Percentiles rank a stretch among this genome's conserved stretches.
These are phyloP conservation scores for Homalodisca vitripennis DNA, from an alignment of 1,140 invertebrate genomes.

Conservation along the genomic window DNA sequence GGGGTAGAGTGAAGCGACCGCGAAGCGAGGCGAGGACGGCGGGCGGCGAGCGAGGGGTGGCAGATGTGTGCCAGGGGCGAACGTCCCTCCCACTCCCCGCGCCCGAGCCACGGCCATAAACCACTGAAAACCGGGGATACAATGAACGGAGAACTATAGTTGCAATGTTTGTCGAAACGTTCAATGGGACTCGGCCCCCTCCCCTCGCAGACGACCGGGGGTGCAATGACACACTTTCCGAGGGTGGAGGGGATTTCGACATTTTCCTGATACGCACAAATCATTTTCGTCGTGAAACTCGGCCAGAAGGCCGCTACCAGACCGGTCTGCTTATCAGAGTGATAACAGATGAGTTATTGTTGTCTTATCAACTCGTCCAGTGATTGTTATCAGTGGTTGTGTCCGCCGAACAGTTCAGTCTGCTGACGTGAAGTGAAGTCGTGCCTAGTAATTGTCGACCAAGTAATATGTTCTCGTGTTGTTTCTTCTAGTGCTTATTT, in stretches of 20 bases:
- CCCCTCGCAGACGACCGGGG: not conserved
- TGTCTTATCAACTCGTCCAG: not conserved
- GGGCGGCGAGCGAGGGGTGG: not conserved
- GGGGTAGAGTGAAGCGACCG: not conserved
- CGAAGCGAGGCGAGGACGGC: too few relatives aligned
- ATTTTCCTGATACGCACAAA: constrained; percentile 17
- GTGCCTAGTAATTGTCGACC: not conserved
- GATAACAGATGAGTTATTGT: constrained; percentile 10
- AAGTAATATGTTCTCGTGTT: not conserved
- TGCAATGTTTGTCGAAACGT: constrained; percentile 10
- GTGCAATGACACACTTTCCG: constrained; percentile 15
- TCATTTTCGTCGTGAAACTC: constrained; percentile 13
- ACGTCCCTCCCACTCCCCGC: not conserved
- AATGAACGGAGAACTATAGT: constrained; percentile 8
- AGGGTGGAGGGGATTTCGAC: constrained; percentile 16
- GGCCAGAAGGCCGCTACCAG: not conserved
- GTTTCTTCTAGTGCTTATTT: not conserved
- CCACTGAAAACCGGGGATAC: constrained; percentile 7
- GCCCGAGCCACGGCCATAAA: constrained; percentile 6
- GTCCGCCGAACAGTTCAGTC: not conserved
- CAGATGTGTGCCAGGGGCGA: not conserved
- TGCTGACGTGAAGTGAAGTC: not conserved
- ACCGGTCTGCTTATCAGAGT: not conserved
- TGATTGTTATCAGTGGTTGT: constrained; percentile 13
- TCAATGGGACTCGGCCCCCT: constrained; percentile 4